Evolutionary conservation across 2,888 invertebrate genomes (phyloP), one percentile per base, ranked within the genome.

Genomic region (Tachina lurida): DNA sequence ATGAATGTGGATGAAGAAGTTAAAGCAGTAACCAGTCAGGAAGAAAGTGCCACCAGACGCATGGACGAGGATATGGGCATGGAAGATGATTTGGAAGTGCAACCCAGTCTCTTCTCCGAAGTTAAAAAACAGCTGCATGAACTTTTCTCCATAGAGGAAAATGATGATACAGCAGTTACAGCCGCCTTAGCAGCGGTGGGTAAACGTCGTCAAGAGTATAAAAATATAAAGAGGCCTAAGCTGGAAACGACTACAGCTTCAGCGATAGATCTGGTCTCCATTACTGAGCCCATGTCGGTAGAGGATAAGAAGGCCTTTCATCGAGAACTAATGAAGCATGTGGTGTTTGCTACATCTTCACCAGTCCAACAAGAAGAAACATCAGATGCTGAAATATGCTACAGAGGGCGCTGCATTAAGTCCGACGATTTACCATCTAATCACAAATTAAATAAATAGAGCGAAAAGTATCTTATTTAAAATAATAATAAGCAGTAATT

Each of bases 311-410:
- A 91, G 63, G 87, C 88, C 45, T 92, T 93, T 84, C 92, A 92
- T 87, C 91, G 92, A 86, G 91, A 92, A 81, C 89, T 93, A 71
- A 93, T 93, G 92, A 90, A 92, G 73, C 91, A 92, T 79, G 91
- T 92, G n/a, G 91, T 93, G 10, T 93, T 91, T 84, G 92, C 93
- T 54, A 97, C 97, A 0, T 96, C 96, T 19, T 96, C 96, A 0
- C 96, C 96, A 2, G 96, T 96, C 3, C 97, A 97, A 22, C 96
- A 96, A 92, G 97, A 97, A 22, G 96, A 96, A 92, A 96, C 97
- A 15, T 96, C 97, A 88, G 97, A 97, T 94, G 97, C 97, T 49
- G 97, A 97, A 93, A 97, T 97, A 87, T 97, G 97, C 91, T 97
- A 96, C 92, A 95, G 96, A 91, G 97, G 97, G 15, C 95, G 96